These are phyloP conservation scores for Eretmocerus hayati DNA, from an alignment of 2,888 invertebrate species.

Conservation along the genomic window DNA sequence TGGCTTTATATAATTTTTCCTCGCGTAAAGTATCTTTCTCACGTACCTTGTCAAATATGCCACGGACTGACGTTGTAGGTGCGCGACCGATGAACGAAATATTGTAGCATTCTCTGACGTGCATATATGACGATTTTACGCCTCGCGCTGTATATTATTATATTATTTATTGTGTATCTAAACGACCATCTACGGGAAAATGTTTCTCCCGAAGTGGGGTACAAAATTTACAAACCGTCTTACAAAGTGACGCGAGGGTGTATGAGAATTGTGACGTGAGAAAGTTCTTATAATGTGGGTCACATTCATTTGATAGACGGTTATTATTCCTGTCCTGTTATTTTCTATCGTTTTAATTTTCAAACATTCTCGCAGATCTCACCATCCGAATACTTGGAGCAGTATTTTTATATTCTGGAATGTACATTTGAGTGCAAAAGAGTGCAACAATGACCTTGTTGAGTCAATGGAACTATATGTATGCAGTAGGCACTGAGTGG, in stretches of 20 bases:
- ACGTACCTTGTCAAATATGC: conserved; percentile 9
- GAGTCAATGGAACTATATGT: background rate
- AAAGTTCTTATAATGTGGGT: background rate
- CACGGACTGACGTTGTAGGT: conserved; percentile 4
- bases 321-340: background rate
- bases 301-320: conserved; percentile 1
- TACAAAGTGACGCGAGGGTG: background rate
- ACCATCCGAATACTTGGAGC: conserved; percentile 14
- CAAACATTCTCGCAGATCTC: conserved; percentile 5
- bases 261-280: background rate
- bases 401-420: conserved; percentile 22
- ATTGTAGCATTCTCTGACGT: conserved; percentile 15
- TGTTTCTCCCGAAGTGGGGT: conserved; percentile 1
- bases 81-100: conserved; percentile 5
- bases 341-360: conserved; percentile 13
- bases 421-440: conserved; percentile 6
- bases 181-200: background rate
- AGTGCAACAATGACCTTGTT: conserved; percentile 8
- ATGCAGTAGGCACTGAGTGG: background rate
- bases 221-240: background rate
- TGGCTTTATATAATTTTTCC: conserved; percentile 13
- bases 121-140: conserved; percentile 20
- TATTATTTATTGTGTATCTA: conserved; percentile 5
- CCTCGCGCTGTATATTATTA: conserved; percentile 11
- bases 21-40: background rate